Conservation (phyloP, 2,888 invertebrate genomes). For the Camptogramma bilineatum region DNA sequence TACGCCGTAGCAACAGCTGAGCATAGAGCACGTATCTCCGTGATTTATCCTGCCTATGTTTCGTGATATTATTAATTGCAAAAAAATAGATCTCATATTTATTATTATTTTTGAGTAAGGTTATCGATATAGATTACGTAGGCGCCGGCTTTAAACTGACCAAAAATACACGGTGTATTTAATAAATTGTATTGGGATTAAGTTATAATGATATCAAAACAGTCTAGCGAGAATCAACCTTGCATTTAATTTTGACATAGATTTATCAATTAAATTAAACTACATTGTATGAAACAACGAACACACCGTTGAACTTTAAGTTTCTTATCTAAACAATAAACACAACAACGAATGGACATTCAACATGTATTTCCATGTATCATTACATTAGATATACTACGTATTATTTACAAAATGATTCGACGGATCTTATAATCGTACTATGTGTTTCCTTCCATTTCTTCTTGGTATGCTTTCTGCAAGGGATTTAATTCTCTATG, state of each 20-base stretch:
- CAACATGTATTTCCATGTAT: slow-evolving; percentile 29
- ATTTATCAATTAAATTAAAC: slow-evolving; percentile 10
- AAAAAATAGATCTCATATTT: too few relatives aligned
- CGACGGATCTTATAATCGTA: slow-evolving; percentile 67
- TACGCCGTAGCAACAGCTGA: too few relatives aligned
- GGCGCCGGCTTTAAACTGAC: too few relatives aligned
- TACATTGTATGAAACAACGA: slow-evolving; percentile 20
- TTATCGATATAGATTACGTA: too few relatives aligned
- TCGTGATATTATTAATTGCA: too few relatives aligned
- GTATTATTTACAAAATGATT: slow-evolving; percentile 46
- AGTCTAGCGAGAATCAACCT: not conserved
- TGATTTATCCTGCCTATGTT: too few relatives aligned
- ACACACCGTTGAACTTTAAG: slow-evolving; percentile 10
- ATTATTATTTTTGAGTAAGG: too few relatives aligned
- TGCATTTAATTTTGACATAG: slow-evolving; percentile 11
- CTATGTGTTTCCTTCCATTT: slow-evolving; percentile 79
- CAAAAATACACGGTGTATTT: too few relatives aligned
- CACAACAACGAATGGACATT: slow-evolving; percentile 32
- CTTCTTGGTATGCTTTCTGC: slow-evolving; percentile 80
- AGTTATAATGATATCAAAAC: not conserved
- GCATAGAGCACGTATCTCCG: too few relatives aligned
- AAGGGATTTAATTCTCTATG: slow-evolving; percentile 77
- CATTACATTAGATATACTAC: slow-evolving; percentile 31
- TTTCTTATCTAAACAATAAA: slow-evolving; percentile 18
- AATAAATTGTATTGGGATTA: not conserved